phyloP scores from a whole-genome alignment of 2,113 vertebrate species.

The Anhinga anhinga region DNA sequence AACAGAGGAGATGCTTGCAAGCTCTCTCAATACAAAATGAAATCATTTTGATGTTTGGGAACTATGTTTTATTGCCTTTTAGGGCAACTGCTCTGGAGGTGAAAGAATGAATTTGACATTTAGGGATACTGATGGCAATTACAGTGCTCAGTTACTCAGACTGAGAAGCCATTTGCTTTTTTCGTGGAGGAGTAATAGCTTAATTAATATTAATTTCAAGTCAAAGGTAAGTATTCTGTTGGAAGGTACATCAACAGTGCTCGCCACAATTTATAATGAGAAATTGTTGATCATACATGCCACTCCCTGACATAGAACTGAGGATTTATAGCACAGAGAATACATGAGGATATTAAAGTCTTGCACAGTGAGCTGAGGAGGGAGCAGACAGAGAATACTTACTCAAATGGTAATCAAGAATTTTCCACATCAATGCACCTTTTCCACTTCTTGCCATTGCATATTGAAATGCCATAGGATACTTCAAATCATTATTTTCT shows the following conservation, averaged over 20 bases:
- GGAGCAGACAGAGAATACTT: not conserved
- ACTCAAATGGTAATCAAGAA: conserved; percentile 13
- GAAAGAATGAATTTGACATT: not conserved
- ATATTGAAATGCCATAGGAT: not conserved
- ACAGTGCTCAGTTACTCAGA: not conserved
- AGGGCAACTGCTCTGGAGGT: not conserved
- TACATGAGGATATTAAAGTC: not conserved
- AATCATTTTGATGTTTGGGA: not conserved
- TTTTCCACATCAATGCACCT: not conserved
- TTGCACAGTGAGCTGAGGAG: not conserved
- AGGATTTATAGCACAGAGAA: not conserved
- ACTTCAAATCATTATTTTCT: not conserved
- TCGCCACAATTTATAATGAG: not conserved
- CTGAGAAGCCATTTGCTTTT: not conserved
- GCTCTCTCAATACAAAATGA: not conserved
- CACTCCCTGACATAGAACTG: not conserved
- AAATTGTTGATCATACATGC: not conserved
- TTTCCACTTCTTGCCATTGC: not conserved
- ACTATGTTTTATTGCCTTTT: not conserved
- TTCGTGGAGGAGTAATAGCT: not conserved
- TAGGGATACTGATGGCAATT: not conserved
- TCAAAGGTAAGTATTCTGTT: not conserved
- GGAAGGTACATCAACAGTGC: not conserved
- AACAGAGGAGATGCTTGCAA: not conserved
- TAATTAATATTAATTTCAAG: conserved; percentile 1